phyloP scores from a whole-genome alignment of 2,113 vertebrate species.

The Zosterops japonicus region DNA sequence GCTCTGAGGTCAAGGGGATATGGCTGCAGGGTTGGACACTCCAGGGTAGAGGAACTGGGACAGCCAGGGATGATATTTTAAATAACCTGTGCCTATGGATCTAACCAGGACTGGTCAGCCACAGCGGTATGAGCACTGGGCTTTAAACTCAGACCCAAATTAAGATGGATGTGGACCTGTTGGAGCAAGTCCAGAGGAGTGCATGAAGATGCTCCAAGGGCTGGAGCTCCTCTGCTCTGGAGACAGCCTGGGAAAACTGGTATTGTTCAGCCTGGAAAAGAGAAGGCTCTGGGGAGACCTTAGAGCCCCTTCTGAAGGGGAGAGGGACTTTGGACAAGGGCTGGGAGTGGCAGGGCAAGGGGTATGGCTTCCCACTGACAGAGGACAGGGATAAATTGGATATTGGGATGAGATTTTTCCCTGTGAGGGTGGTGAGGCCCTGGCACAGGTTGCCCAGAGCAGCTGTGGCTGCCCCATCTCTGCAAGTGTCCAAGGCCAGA shows the following conservation, averaged over 20 bases:
- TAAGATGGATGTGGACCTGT: not conserved
- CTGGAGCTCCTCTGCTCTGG: not conserved
- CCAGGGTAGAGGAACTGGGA: not conserved
- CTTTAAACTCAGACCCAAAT: not conserved
- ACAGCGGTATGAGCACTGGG: not conserved
- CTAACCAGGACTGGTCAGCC: not conserved
- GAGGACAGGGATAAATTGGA: not conserved
- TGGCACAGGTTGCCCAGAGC: not conserved
- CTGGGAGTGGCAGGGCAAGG: not conserved
- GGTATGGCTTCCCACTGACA: not conserved
- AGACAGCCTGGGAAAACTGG: not conserved
- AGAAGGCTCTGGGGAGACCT: not conserved
- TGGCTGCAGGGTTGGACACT: rapidly evolving
- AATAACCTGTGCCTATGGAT: not conserved
- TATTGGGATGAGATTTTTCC: not conserved
- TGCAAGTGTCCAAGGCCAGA: not conserved
- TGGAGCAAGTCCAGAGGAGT: not conserved
- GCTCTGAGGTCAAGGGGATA: not conserved
- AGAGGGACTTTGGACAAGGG: not conserved
- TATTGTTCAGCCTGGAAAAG: not conserved
- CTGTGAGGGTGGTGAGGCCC: rapidly evolving
- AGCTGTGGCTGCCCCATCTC: not conserved
- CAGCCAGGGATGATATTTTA: not conserved
- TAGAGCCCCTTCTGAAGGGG: not conserved
- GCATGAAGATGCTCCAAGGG: not conserved